A percentile compares a stretch with the other conserved stretches of the same genome.
Conservation (phyloP, 2,113 vertebrate species). For the Apodemus sylvaticus region DNA sequence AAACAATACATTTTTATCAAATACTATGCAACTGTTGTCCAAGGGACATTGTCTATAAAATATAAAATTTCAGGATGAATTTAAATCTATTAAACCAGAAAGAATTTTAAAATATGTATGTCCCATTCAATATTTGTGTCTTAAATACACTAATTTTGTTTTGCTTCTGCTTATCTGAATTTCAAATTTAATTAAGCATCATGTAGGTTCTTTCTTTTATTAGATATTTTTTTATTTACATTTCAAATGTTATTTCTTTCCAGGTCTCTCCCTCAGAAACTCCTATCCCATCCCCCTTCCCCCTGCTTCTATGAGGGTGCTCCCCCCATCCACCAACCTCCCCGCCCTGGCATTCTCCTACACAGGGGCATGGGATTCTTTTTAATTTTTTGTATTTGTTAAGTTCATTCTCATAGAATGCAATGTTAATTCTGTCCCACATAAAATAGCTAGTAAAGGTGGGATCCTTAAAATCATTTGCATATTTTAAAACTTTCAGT, state of each 20-base stretch:
- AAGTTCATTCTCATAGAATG: not conserved
- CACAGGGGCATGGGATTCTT: not conserved
- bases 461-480: not conserved
- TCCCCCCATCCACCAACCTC: too few species aligned
- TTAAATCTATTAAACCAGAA: not conserved
- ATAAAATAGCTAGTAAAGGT: not conserved
- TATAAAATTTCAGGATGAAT: not conserved
- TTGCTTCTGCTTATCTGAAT: not conserved
- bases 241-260: too few species aligned
- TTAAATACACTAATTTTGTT: not conserved
- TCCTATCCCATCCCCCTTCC: too few species aligned
- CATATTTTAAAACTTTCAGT: not conserved
- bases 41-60: not conserved
- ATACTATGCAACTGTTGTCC: not conserved
- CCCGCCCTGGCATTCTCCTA: too few species aligned
- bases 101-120: not conserved
- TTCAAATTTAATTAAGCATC: not conserved
- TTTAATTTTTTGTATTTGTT: not conserved
- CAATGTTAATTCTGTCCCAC: not conserved
- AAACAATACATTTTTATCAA: not conserved
- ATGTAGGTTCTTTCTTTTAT: not conserved
- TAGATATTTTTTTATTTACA: too few species aligned
- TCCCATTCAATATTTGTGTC: not conserved
- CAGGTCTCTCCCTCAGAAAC: too few species aligned
- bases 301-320: too few species aligned